phyloP scores from a whole-genome alignment of 2,888 invertebrate genomes.

The Macrosoma leucophasiata region DNA sequence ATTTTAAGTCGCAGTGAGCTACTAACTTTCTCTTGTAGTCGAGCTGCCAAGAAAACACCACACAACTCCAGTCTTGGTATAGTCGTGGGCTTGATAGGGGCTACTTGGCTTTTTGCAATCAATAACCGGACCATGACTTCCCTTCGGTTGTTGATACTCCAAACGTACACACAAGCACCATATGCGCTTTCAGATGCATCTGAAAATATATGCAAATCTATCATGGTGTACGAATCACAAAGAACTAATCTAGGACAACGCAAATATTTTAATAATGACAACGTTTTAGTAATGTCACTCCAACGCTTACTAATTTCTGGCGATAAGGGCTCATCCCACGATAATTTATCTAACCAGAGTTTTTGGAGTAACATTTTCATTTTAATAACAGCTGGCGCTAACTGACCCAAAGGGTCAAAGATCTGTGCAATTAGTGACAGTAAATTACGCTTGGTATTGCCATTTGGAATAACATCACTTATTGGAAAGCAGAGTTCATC shows the following conservation, averaged over 20 bases:
- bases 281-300: constrained; percentile 1
- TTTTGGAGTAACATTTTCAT: not conserved
- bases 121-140: constrained; percentile 20
- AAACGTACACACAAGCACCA: constrained; percentile 29
- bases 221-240: constrained; percentile 12
- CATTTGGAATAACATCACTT: not conserved
- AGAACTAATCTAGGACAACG: constrained; percentile 23
- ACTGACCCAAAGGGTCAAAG: not conserved
- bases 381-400: not conserved
- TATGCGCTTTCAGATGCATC: constrained; percentile 32
- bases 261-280: constrained; percentile 21
- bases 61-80: constrained; percentile 34
- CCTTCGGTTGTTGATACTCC: constrained; percentile 16
- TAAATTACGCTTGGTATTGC: constrained; percentile 8
- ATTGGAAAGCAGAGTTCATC: constrained; percentile 1
- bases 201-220: constrained; percentile 29
- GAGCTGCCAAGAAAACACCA: constrained; percentile 28
- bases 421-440: not conserved
- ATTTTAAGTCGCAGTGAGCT: constrained; percentile 20
- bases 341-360: not conserved
- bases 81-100: constrained; percentile 28
- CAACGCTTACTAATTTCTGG: constrained; percentile 4
- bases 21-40: constrained; percentile 25
- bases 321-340: constrained; percentile 1
- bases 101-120: constrained; percentile 27